Evolutionary conservation across 2,888 invertebrate species (phyloP), one percentile per base, ranked within the genome.

Genomic region (Auanema freiburgensis): DNA sequence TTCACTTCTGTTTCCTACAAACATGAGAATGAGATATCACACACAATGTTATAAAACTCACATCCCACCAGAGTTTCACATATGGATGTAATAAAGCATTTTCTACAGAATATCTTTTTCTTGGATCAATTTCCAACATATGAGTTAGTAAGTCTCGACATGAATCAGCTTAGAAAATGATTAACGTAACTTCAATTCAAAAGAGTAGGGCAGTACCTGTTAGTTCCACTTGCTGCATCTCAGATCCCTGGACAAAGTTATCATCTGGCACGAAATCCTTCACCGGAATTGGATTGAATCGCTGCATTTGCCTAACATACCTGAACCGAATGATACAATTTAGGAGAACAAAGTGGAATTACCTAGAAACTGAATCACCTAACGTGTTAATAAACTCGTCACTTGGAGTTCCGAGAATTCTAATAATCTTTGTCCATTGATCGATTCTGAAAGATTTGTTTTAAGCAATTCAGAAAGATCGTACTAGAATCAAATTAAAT

Each of bases 21-120:
- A 0, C 18, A 44, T 16, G 41, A 93, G 95, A 11, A 56, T 56
- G 21, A 56, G 21, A 42, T 12, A 1, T 43, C 14, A 24, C 1
- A 56, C 41, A 1, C 21, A 23, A 1, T n/a, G 14, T 56, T 21
- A 16, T 21, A 12, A n/a, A 11, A 24, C 57, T 91, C 86, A 97
- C 96, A 87, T 98, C 97, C 87, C 93, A 98, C 98, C 98, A 98
- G 70, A 98, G 93, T 87, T 95, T 94, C 86, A 98, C 98, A 88
- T 98, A 98, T 68, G 96, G 94, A 87, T 98, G 98, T 18, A 74
- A 88, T 79, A 98, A 89, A 72, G 98, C 98, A 83, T 97, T 95
- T 86, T 97, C 96, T 61, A 98, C 97, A 57, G 93, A 94, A 88
- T 96, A 98, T 87, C 98, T 89, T 62, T 91, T 90, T 87, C 94